A percentile compares a stretch with the other conserved stretches of the same genome.
phyloP scores from a whole-genome alignment of 1,140 invertebrate genomes.

The Drosophila equinoxialis region DNA sequence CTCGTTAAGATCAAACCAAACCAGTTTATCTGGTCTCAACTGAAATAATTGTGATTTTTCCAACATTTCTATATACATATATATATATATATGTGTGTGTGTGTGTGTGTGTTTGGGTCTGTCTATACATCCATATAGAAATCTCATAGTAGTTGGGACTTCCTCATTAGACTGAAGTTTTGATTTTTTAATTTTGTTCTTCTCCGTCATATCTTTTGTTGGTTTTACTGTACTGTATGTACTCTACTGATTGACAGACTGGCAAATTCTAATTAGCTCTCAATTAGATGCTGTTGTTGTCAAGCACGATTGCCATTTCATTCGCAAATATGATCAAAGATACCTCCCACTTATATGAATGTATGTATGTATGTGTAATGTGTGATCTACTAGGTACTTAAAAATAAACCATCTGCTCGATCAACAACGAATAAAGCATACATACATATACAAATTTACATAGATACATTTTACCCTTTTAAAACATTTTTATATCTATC shows the following conservation, averaged over 20 bases:
- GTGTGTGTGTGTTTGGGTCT: background rate
- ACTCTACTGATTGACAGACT: constrained; percentile 37
- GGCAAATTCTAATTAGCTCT: constrained; percentile 51
- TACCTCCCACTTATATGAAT: constrained; percentile 7
- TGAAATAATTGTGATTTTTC: constrained; percentile 51
- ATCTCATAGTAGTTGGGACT: constrained; percentile 22
- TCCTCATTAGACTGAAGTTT: constrained; percentile 66
- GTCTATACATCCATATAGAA: constrained; percentile 2
- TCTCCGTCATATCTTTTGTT: constrained; percentile 17
- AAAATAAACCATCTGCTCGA: constrained; percentile 4
- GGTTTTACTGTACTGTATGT: constrained; percentile 28
- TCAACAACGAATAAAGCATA: background rate
- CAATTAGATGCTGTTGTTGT: constrained; percentile 51
- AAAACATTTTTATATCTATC: constrained; percentile 2
- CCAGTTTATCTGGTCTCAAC: constrained; percentile 66
- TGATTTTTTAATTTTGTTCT: constrained; percentile 48
- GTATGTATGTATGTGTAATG: background rate
- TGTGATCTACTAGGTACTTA: background rate
- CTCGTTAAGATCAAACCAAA: constrained; percentile 32
- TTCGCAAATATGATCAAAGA: background rate
- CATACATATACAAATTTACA: background rate
- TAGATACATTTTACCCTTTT: background rate
- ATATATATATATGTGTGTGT: background rate
- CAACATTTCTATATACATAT: constrained; percentile 22
- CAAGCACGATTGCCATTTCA: constrained; percentile 11